Base-by-base conservation (phyloP, 2,888 invertebrate species). In the Synergus umbraculus region DNA sequence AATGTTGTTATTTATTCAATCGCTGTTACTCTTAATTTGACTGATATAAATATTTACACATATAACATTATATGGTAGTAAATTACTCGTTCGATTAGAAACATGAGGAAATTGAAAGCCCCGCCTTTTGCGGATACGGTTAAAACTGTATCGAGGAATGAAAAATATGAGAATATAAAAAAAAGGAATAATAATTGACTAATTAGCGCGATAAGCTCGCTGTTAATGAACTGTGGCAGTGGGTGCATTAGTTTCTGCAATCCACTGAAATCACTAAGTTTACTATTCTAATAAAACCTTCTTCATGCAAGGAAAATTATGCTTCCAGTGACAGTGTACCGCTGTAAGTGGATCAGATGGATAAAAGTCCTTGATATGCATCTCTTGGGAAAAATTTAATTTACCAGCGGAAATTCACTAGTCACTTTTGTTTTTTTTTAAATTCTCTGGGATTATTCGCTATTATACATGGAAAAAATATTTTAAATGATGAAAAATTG, bases 311-410 rank as follows among this genome's bases (percentile, higher is more conserved):
- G 37, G 73, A 37, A 73, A 73, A 29, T 54, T 54, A 73, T 73
- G 73, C 15, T 73, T 73, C 73, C n/a, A 73, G 73, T 73, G 73
- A 54, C 54, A 54, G 54, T 73, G 73, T 54, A 37, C 49, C 69
- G 46, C 69, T 49, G 0, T 22, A 29, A 69, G 69, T 9, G 29
- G 18, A 49, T 49, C 37, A 29, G 49, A 49, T 69, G 49, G 46
- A 69, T 69, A 54, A 69, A 69, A 15, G 37, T 37, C 49, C 49
- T 69, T 69, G 69, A 69, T 69, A 49, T 49, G 49, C 46, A 69
- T 69, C 54, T 69, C 54, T 73, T n/a, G 13, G 4, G 0, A 73
- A 54, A 73, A 73, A 54, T 54, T n/a, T 15, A 9, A 73, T 73
- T 73, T 54, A 22, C 37, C 29, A 54, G 10, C 41, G 4, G 10